phyloP scores from a whole-genome alignment of 1,140 invertebrate species.

The Diplogasteroides magnus region DNA sequence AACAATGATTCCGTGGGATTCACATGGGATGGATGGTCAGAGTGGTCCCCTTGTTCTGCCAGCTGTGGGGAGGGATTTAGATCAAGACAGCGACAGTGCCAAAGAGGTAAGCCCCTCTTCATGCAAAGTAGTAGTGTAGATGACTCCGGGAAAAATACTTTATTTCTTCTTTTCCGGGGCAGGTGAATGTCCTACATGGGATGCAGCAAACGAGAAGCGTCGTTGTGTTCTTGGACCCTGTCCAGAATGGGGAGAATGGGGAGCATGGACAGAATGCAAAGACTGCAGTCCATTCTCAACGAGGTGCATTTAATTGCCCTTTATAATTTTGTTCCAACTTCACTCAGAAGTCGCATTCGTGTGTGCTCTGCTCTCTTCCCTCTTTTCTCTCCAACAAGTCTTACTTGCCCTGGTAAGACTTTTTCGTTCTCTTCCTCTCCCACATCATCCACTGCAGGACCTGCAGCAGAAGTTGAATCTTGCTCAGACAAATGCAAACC shows the following conservation, averaged over 20 bases:
- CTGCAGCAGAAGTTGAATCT: neutral
- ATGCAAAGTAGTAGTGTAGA: neutral
- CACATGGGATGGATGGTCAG: constrained; percentile 38
- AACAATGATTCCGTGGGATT: constrained; percentile 45
- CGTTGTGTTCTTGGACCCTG: neutral
- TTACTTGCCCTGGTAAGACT: neutral
- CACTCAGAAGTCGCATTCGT: neutral
- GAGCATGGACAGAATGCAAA: constrained; percentile 9
- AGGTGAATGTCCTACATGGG: constrained; percentile 10
- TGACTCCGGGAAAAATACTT: neutral
- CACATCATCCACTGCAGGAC: neutral
- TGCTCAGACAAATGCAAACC: no score
- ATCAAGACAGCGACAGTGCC: constrained; percentile 34
- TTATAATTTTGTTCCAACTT: neutral
- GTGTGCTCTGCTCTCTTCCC: neutral
- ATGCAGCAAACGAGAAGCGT: neutral
- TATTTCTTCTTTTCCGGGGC: neutral
- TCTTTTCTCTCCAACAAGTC: neutral
- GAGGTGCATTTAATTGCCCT: neutral
- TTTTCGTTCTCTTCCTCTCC: neutral
- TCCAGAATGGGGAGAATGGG: constrained; percentile 5
- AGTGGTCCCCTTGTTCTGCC: constrained; percentile 38
- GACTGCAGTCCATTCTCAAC: constrained; percentile 9
- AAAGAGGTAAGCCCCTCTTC: constrained; percentile 8
- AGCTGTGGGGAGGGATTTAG: constrained; percentile 40